These are phyloP conservation scores for Tribolium madens DNA, from an alignment of 1,140 invertebrate genomes.

Conservation along the genomic window DNA sequence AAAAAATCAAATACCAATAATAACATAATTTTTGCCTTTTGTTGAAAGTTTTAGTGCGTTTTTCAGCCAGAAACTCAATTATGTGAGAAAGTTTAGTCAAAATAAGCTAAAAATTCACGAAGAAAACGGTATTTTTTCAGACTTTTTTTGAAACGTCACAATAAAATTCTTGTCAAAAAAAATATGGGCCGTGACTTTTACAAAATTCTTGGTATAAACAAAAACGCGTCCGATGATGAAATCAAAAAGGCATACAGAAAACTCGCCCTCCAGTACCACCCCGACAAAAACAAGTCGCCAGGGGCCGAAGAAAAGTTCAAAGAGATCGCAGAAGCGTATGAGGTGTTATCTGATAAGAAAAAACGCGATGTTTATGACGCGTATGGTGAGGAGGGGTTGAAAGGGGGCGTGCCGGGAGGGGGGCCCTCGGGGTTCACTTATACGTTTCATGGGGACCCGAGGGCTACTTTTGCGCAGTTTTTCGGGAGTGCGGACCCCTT, in stretches of 20 bases:
- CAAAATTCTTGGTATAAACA: conserved; percentile 89
- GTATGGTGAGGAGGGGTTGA: conserved; percentile 96
- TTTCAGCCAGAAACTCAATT: no score
- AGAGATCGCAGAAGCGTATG: conserved; percentile 98
- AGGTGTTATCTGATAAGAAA: conserved; percentile 95
- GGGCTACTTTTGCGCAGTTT: conserved; percentile 96
- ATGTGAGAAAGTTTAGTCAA: no score
- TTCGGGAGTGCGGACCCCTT: conserved; percentile 78
- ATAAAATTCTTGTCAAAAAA: conserved; percentile 19
- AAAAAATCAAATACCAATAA: no score
- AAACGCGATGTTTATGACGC: conserved; percentile 96
- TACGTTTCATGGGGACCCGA: conserved; percentile 84
- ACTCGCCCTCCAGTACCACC: conserved; percentile 97
- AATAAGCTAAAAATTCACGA: no score
- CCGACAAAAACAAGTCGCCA: conserved; percentile 96
- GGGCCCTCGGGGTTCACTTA: conserved; percentile 71
- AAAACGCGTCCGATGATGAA: conserved; percentile 92
- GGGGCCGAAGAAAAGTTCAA: conserved; percentile 98
- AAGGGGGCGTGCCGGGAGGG: conserved; percentile 73
- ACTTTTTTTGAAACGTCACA: no score
- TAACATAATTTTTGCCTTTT: no score
- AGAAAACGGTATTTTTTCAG: no score
- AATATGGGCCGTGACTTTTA: conserved; percentile 99
- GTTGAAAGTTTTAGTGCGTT: no score
- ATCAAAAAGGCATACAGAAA: conserved; percentile 98